Base-by-base conservation (phyloP, 1,140 invertebrate species). In the Zeugodacus cucurbitae region DNA sequence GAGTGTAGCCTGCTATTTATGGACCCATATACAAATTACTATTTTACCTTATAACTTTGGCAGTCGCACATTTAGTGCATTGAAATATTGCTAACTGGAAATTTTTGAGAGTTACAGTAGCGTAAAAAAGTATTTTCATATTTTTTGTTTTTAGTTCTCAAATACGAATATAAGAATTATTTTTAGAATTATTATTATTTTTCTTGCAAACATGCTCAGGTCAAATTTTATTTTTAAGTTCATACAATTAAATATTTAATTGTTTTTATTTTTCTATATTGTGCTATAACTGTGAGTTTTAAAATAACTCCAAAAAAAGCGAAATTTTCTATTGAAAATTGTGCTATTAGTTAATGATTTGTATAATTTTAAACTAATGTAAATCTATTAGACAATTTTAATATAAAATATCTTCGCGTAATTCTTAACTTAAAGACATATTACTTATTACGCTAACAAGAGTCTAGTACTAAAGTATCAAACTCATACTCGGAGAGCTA, bases 21-120 rank as follows among this genome's bases (percentile, higher is more conserved):
- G 44, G 44, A 86, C 29, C 26, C 37, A 37, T 86, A 8, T 86
- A 86, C 32, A 57, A 32, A 82, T 82, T 82, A 82, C 74, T 82
- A 82, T 82, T 82, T 82, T 82, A 82, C 74, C 74, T 82, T 82
- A 82, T 82, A 48, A 26, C 41, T 48, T 82, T 82, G 74, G 41
- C 44, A 26, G n/a, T 82, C 26, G 37, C 22, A 4, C 41, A 29
- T 48, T 11, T 3, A 11, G 37, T 37, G 6, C 41, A 29, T 48
- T 11, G 3, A 11, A 82, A 37, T 22, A 54, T 41, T 41, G 14
- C 32, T 74, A 5, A 37, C 6, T 44, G 44, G 0, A 41, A 41
- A 48, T 10, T 82, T 10, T 82, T 29, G 26, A 29, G 26, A 54
- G 48, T 82, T 41, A 48, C 44, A 29, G n/a, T 82, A 48, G 26